phyloP scores from a whole-genome alignment of 2,113 vertebrate species.

The Lagopus muta region DNA sequence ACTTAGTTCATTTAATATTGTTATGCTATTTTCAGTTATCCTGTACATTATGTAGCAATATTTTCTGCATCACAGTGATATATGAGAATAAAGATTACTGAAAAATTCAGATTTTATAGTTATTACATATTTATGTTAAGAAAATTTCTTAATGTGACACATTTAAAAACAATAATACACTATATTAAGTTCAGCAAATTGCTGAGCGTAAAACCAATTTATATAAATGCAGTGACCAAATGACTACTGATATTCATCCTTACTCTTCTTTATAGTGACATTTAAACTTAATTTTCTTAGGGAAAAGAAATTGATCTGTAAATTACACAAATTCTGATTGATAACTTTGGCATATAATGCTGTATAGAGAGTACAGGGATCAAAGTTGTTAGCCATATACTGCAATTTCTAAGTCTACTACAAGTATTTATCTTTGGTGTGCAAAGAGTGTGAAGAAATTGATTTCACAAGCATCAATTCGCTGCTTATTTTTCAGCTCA shows the following conservation, averaged over 20 bases:
- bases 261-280: not conserved
- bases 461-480: constrained; percentile 74
- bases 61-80: not conserved
- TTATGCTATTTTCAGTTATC: not conserved
- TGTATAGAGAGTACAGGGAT: not conserved
- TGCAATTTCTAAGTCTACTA: constrained; percentile 32
- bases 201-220: not conserved
- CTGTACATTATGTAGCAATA: not conserved
- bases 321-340: constrained; percentile 3
- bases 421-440: constrained; percentile 40
- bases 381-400: not conserved
- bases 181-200: not conserved
- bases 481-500: constrained; percentile 73
- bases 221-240: not conserved
- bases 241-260: not conserved
- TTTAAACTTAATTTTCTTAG: constrained; percentile 2
- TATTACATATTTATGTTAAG: not conserved
- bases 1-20: not conserved
- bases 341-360: not conserved
- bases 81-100: not conserved
- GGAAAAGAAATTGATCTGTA: not conserved
- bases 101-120: not conserved
- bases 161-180: not conserved
- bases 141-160: not conserved
- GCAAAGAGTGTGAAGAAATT: constrained; percentile 56